Base-by-base conservation (phyloP, 1,140 invertebrate genomes). In the Drosophila biarmipes region DNA sequence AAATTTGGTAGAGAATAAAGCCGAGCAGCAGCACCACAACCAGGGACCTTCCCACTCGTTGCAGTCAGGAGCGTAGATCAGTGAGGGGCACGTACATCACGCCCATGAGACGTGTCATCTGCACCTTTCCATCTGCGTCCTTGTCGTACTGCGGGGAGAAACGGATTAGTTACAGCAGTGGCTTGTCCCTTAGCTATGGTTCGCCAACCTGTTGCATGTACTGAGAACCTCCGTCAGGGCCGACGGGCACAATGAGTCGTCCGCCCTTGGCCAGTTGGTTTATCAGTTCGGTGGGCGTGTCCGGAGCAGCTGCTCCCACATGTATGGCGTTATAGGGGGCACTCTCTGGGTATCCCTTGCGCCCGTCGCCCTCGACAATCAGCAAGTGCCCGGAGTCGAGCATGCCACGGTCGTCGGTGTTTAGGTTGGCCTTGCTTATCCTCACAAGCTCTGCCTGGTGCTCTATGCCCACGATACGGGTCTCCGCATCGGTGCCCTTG, bases 51-150 rank as follows among this genome's bases (percentile, higher is more conserved):
- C 59, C 59, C 5, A 59, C 17, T 21, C 35, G 29, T 24, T 67
- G 61, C 29, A 82, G 80, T 92, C 91, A 92, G 53, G 90, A 80
- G 10, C 76, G 77, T 17, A 92, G 68, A 92, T 98, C 98, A 5
- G 98, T 99, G 14, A 99, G 93, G 2, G 98, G 98, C 24, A 99
- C 98, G 93, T 98, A 99, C 52, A 98, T 96, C 0, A 99, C 99
- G 34, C 97, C 97, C 97, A 99, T 99, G 0, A 99, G 92, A 15
- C 95, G 94, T 80, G 95, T 96, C 51, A 95, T 93, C n/a, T 93
- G 93, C 12, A 99, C 94, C 43, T 94, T 93, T 11, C 98, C 98
- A 92, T 98, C 96, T 4, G 90, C 68, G 35, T 95, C 93, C 93
- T 99, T 99, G 90, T 99, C 98, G 64, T 99, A 95, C 94, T 96